Evolutionary conservation across 1,140 invertebrate genomes (phyloP).

Genomic region (Zelostemma sp.): DNA sequence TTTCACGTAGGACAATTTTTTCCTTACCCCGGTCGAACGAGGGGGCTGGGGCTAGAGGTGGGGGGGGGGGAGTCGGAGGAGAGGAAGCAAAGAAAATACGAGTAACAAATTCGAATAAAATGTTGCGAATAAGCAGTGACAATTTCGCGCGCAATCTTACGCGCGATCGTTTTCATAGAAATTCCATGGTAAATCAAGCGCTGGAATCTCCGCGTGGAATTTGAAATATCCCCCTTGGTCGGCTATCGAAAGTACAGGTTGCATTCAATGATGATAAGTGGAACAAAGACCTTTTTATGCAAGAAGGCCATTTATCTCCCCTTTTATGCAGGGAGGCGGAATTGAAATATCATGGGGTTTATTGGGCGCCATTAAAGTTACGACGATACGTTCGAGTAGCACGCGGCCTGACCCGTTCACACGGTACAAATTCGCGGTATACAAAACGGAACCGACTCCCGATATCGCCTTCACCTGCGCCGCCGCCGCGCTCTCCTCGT

Average conservation of each 20-base stretch:
- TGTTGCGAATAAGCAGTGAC: slow-evolving; percentile 40
- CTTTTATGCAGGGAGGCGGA: slow-evolving; percentile 16
- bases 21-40: neutral
- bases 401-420: slow-evolving; percentile 49
- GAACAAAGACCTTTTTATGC: slow-evolving; percentile 30
- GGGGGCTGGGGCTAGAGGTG: neutral
- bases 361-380: slow-evolving; percentile 35
- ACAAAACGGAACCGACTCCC: slow-evolving; percentile 62
- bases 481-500: slow-evolving; percentile 18
- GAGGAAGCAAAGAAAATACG: too few relatives aligned
- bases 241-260: slow-evolving; percentile 11
- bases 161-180: slow-evolving; percentile 48
- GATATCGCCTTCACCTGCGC: slow-evolving; percentile 60
- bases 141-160: slow-evolving; percentile 43
- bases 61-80: neutral
- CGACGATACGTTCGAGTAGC: slow-evolving; percentile 12
- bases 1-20: neutral
- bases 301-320: slow-evolving; percentile 5
- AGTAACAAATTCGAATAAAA: slow-evolving; percentile 9
- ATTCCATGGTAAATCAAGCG: slow-evolving; percentile 37
- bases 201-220: slow-evolving; percentile 36
- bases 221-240: slow-evolving; percentile 1
- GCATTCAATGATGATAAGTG: slow-evolving; percentile 22
- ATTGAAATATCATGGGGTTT: slow-evolving; percentile 42
- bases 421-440: slow-evolving; percentile 59